Evolutionary conservation across 2,113 vertebrate genomes (phyloP), one percentile per base, ranked within the genome.

Genomic region (Solenodon paradoxus): DNA sequence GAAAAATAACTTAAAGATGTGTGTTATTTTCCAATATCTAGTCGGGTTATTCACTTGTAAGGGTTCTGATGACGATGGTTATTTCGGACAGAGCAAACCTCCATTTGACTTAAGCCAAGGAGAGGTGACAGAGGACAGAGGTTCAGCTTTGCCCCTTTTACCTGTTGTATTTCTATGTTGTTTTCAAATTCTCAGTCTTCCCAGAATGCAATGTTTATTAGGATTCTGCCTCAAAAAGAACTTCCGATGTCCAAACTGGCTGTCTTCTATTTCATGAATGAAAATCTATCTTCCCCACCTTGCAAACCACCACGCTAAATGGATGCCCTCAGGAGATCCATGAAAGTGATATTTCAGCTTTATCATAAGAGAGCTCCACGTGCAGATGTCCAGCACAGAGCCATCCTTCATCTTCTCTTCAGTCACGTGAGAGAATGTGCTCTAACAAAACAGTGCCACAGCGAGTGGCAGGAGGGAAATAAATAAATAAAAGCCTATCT

Each of bases 11-110:
- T 97, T 96, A 95, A 83, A 97, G 95, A 96, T 97, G 92, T 97
- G 92, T 96, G 94, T 96, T 96, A 97, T 98, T 98, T 97, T 97
- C 97, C 96, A 89, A 28, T 83, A 97, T 96, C 59, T 97, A 84
- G 95, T 97, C 98, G 61, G 28, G 32, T 80, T 53, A 61, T 55
- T 88, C 30, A 6, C 59, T 68, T 71, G 80, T 40, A 94, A 95
- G 38, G 35, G 15, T 51, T 75, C 5, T 11, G 0, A 15, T 90
- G 96, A 94, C 97, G 97, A 92, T 95, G 95, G 96, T 97, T 97
- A 93, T 97, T 97, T 97, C 79, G 94, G 95, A 98, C 90, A 97
- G 90, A 98, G 95, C 90, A 97, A 28, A 3, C 93, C 95, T 95
- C 78, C 45, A 66, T 82, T 92, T 84, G 84, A 19, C 32, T 82